These are phyloP conservation scores for Drosophila koepferae DNA, from an alignment of 2,888 invertebrate species.

Conservation along the genomic window DNA sequence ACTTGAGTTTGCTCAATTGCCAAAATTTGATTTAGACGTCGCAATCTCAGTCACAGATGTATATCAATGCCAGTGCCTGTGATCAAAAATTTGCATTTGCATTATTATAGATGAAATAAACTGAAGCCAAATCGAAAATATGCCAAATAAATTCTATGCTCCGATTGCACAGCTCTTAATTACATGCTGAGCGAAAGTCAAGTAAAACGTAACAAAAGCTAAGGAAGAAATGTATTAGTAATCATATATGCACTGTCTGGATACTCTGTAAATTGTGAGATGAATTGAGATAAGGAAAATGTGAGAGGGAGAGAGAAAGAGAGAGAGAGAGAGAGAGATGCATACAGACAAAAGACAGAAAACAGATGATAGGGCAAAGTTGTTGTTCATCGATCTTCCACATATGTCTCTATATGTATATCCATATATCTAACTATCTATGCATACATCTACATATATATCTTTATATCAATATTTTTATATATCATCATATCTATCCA, in stretches of 20 bases:
- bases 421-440: not conserved
- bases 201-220: not conserved
- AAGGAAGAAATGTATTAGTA: not conserved
- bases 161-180: constrained; percentile 29
- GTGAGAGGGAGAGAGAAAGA: too few species aligned
- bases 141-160: constrained; percentile 15
- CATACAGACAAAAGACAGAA: too few species aligned
- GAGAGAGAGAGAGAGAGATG: too few species aligned
- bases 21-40: constrained; percentile 2
- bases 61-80: not conserved
- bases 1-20: not conserved
- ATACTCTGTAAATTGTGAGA: not conserved
- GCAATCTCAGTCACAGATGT: not conserved
- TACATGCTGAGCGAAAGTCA: constrained; percentile 11
- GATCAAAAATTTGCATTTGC: constrained; percentile 17
- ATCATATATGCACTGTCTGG: not conserved
- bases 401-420: too few species aligned
- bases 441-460: not conserved
- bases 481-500: not conserved
- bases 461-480: not conserved
- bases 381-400: too few species aligned
- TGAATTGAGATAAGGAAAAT: not conserved
- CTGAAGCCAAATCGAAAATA: constrained; percentile 29
- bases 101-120: constrained; percentile 34
- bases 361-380: too few species aligned